Base-by-base conservation (phyloP, 2,888 invertebrate species). In the Zhuqinia jingwanae region DNA sequence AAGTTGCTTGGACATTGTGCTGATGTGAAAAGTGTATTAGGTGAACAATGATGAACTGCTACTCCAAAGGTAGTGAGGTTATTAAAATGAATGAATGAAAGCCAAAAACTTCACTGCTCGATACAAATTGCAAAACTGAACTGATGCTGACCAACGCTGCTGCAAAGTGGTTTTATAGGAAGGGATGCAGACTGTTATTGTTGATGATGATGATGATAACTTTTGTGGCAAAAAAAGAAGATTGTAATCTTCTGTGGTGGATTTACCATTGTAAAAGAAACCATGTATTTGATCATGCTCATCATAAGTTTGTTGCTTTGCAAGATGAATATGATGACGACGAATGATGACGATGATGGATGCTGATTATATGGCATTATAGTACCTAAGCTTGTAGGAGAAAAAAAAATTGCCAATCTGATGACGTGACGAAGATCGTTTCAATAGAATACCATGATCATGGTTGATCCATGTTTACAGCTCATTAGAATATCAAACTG, bases 101-200 rank as follows among this genome's bases (percentile, higher is more conserved):
- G 13, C 17, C 50, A 17, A 63, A 78, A 60, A 27, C 13, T 15
- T 15, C 50, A 70, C 73, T 58, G 36, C 73, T 73, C 73, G 20
- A 42, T 47, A 30, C 50, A 50, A 79, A 85, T 75, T 85, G 85
- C 80, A 30, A 80, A 86, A 81, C 45, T 85, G 73, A 79, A 80
- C 80, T 81, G 68, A 63, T 77, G 77, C 63, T 73, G 75, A 42
- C 36, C 22, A 47, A 53, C 10, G n/a, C 25, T 10, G 15, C 36
- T 56, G 76, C 42, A 65, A 63, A 86, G 76, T 86, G 86, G 80
- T 86, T 86, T 86, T 86, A 86, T 86, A 86, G 63, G 86, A 86
- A 79, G 75, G 53, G 80, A 27, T 47, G 45, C 25, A 76, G 53
- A 76, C 58, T 60, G 63, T 53, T 80, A 25, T 68, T 70, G 60